These are phyloP conservation scores for Thyatira batis DNA, from an alignment of 2,888 invertebrate genomes.

Conservation along the genomic window DNA sequence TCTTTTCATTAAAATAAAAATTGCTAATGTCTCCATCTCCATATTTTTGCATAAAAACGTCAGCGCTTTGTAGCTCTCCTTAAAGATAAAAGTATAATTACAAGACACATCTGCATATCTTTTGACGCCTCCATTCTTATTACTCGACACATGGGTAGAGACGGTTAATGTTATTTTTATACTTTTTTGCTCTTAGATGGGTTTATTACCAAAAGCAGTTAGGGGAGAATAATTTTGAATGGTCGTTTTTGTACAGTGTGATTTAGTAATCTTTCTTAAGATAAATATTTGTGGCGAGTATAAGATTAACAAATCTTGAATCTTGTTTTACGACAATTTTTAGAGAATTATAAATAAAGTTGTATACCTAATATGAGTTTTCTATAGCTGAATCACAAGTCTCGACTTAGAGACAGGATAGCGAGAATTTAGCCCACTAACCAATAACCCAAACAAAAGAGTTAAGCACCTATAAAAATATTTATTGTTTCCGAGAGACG, in stretches of 20 bases:
- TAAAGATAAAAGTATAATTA: conserved; percentile 54
- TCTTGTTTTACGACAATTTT: too few species aligned
- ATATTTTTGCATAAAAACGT: conserved; percentile 78
- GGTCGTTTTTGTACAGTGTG: conserved; percentile 15
- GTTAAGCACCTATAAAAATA: neutral
- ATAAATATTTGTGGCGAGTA: conserved; percentile 7
- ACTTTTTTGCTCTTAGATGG: conserved; percentile 48
- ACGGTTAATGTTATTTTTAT: conserved; percentile 32
- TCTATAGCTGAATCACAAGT: too few species aligned
- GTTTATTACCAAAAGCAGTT: conserved; percentile 42
- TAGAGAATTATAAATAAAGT: too few species aligned
- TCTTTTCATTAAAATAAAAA: conserved; percentile 75
- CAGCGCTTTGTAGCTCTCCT: conserved; percentile 58
- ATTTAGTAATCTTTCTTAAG: neutral
- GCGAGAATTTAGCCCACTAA: conserved; percentile 9
- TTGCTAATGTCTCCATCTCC: conserved; percentile 78
- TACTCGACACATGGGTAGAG: conserved; percentile 63
- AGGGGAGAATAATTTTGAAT: conserved; percentile 15
- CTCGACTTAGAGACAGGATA: too few species aligned
- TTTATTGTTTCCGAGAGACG: conserved; percentile 7
- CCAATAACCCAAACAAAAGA: conserved; percentile 12
- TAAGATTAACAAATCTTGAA: too few species aligned
- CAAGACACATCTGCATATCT: conserved; percentile 72
- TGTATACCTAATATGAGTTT: too few species aligned
- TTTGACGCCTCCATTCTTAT: conserved; percentile 59